Evolutionary conservation across 2,797 vertebrate species (phyloP), one percentile per base, ranked within the genome.

Genomic region (Enteromius anoplus): DNA sequence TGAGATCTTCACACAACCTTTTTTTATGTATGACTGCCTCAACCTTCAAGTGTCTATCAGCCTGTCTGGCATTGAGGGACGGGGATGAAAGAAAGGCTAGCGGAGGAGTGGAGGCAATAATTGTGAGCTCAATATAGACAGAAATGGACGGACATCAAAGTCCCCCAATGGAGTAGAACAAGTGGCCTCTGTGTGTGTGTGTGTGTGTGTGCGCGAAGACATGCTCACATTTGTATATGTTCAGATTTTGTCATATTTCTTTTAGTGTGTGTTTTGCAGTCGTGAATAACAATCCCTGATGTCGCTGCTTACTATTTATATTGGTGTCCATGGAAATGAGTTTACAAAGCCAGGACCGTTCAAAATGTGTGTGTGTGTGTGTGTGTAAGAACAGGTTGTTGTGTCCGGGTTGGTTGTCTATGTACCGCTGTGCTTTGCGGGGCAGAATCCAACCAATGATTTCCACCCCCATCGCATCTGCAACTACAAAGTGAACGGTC

Each of bases 401-500:
- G 68, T 62, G 62, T 68, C 68, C 84, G 80, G 81, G n/a, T 40
- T 82, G 47, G 77, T 75, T 80, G 79, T 80, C 65, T 78, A 21
- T 66, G 71, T 29, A 19, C 42, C 45, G 11, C 29, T 47, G 65
- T 51, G 70, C 65, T 87, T 42, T 55, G 37, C 8, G 21, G 34
- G 82, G 75, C 71, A 78, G 80, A 69, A 75, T 85, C 77, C 81
- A 81, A 80, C 80, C 81, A 19, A 77, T 66, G 53, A 75, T 73
- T 84, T 83, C 64, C 51, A 64, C 70, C 83, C 51, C 84, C 83
- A 81, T 40, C 10, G 29, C 81, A 78, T 83, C 75, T 85, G 84
- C 71, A 68, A 88, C 87, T 86, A 93, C 91, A 94, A 93, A 93
- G 91, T 87, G 81, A 88, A 86, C 87, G 77, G 75, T 76, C 87